Evolutionary conservation across 2,113 vertebrate genomes (phyloP), one percentile per base, ranked within the genome.

Genomic region (Silurus asotus): DNA sequence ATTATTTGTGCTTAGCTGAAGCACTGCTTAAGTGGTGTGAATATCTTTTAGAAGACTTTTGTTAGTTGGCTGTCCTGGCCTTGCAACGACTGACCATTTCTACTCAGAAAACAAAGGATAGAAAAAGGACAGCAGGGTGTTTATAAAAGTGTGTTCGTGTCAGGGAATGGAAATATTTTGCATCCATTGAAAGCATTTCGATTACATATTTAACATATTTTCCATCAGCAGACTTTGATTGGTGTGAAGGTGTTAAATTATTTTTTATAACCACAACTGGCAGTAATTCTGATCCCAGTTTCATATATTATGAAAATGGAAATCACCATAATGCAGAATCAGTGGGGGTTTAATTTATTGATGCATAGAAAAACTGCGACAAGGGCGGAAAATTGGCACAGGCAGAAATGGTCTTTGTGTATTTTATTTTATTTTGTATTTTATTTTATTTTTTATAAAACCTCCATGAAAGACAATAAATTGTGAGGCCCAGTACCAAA

Each of bases 1-100:
- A 88, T 88, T 37, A 86, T 87, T 81, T 85, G 53, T 82, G 77
- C 77, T 56, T 59, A 49, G 61, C 1, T 55, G 19, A 28, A 23
- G 74, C 20, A 62, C 28, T 59, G 0, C 25, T 65, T 86, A 65
- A 75, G 45, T 19, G 23, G 49, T 45, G 48, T 45, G 53, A 55
- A 25, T 25, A n/a, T 15, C 23, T 69, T 19, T 23, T 65, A 10
- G 70, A 28, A 53, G n/a, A 19, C 72, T 84, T 74, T 20, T 76
- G 72, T 20, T 28, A 20, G 9, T 56, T 67, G n/a, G n/a, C 53
- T 67, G 13, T 2, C 17, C 82, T 76, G 72, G 48, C 23, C 13
- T 76, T 53, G 58, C 58, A 61, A 53, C 17, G 5, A 62, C 45
- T 53, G 14, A 7, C 15, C 15, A 49, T 23, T 62, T 77, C 78